phyloP scores from a whole-genome alignment of 2,888 invertebrate species.

The Caenorhabditis panamensis region DNA sequence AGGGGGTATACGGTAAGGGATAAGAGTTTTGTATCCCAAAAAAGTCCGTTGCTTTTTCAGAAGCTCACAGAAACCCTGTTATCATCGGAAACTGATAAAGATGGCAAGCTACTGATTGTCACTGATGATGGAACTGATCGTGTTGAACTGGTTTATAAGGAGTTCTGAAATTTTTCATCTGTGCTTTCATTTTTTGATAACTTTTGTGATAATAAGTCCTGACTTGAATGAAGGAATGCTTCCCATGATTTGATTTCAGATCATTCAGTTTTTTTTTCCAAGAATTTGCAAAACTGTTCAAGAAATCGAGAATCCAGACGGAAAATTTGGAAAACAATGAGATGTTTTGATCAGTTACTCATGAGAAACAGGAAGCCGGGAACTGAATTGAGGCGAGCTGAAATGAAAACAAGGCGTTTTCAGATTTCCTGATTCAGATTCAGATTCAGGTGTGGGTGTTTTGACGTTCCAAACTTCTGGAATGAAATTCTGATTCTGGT shows the following conservation, averaged over 20 bases:
- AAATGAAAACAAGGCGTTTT: not conserved
- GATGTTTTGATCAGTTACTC: not conserved
- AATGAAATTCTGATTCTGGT: no score
- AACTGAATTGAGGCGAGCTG: no score
- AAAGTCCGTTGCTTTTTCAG: constrained; percentile 20
- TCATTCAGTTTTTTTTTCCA: not conserved
- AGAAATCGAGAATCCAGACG: constrained; percentile 1
- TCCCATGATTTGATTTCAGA: not conserved
- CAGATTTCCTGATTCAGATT: not conserved
- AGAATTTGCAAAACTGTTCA: constrained; percentile 2
- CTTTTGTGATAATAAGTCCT: not conserved
- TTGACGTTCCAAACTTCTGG: no score
- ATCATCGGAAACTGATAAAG: constrained; percentile 19
- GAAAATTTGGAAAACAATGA: not conserved
- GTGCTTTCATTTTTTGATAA: no score
- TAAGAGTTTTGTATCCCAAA: not conserved
- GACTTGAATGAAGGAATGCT: not conserved
- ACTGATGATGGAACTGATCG: constrained; percentile 56
- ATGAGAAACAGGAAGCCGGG: not conserved
- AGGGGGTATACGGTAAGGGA: constrained; percentile 35
- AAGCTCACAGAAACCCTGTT: constrained; percentile 31
- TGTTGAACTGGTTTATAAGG: constrained; percentile 33
- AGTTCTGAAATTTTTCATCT: constrained; percentile 10
- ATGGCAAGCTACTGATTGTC: constrained; percentile 20
- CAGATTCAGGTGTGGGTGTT: no score